A percentile compares a stretch with the other conserved stretches of the same genome.
These are phyloP conservation scores for Exocentrus adspersus DNA, from an alignment of 2,888 invertebrate species.

Conservation along the genomic window DNA sequence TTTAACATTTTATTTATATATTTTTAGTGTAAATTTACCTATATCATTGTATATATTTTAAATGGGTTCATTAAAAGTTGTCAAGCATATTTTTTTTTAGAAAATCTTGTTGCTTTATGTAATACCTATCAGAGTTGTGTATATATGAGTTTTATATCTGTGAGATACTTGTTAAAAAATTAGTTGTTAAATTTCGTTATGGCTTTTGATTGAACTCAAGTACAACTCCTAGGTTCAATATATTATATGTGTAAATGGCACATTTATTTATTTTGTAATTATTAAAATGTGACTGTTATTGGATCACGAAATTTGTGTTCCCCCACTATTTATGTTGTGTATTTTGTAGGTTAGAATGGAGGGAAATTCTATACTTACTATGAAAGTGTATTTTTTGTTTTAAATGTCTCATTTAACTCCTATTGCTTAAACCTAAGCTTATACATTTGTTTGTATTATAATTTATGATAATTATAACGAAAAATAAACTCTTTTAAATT, in stretches of 20 bases:
- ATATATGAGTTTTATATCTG: slow-evolving; percentile 33
- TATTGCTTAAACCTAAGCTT: slow-evolving; percentile 57
- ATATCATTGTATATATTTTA: slow-evolving; percentile 38
- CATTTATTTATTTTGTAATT: slow-evolving; percentile 47
- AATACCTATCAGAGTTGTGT: slow-evolving; percentile 39
- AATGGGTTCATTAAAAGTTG: slow-evolving; percentile 25
- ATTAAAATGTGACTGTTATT: slow-evolving; percentile 26
- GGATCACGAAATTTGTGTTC: slow-evolving; percentile 39
- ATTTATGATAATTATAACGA: slow-evolving; percentile 58
- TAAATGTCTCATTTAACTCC: slow-evolving; percentile 53
- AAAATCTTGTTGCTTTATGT: slow-evolving; percentile 38
- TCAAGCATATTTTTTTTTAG: slow-evolving; percentile 34
- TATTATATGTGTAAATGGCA: slow-evolving; percentile 48
- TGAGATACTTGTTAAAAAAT: slow-evolving; percentile 32
- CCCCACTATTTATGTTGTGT: slow-evolving; percentile 46
- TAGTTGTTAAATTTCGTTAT: slow-evolving; percentile 52
- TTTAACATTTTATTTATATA: slow-evolving; percentile 44
- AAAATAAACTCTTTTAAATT: slow-evolving; percentile 50
- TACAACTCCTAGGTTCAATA: slow-evolving; percentile 34
- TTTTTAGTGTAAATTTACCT: background rate
- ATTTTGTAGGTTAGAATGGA: slow-evolving; percentile 45
- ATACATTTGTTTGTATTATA: slow-evolving; percentile 59
- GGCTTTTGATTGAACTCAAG: slow-evolving; percentile 45
- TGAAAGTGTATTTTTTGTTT: slow-evolving; percentile 49
- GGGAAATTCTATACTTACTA: slow-evolving; percentile 48